These are phyloP conservation scores for Mesorhabditis spiculigera DNA, from an alignment of 2,888 invertebrate species.

Conservation along the genomic window DNA sequence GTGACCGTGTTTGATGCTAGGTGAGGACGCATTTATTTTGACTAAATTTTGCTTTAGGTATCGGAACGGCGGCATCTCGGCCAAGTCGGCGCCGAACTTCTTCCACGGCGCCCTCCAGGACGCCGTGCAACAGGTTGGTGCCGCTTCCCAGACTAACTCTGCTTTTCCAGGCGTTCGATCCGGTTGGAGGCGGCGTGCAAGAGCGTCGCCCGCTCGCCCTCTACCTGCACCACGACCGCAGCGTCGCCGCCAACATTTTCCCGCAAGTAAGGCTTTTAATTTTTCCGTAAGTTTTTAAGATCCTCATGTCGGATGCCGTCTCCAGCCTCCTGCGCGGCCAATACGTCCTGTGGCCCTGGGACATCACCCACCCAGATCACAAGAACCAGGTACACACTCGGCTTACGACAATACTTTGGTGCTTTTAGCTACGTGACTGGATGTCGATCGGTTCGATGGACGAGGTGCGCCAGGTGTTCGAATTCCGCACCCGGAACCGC, in stretches of 20 bases:
- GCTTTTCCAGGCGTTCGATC: conserved; percentile 27
- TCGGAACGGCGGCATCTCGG: conserved; percentile 15
- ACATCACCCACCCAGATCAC: conserved; percentile 77
- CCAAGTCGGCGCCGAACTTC: conserved; percentile 20
- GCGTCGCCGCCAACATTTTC: conserved; percentile 91
- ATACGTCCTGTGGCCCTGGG: conserved; percentile 95
- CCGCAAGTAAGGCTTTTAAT: conserved; percentile 16
- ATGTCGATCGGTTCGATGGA: conserved; percentile 16
- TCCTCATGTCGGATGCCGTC: conserved; percentile 82
- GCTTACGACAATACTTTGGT: not conserved
- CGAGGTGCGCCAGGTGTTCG: conserved; percentile 23
- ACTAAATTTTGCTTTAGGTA: conserved; percentile 7
- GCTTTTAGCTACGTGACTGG: conserved; percentile 1
- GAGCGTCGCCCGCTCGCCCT: conserved; percentile 87
- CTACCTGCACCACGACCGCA: conserved; percentile 92
- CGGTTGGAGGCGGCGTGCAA: conserved; percentile 8
- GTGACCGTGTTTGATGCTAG: conserved; percentile 45
- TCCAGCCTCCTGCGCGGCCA: conserved; percentile 82
- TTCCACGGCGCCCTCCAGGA: conserved; percentile 16
- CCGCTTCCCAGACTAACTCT: not conserved
- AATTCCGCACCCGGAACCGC: conserved; percentile 15
- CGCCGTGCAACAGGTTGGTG: not conserved
- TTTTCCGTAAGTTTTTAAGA: conserved; percentile 16
- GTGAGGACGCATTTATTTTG: conserved; percentile 10
- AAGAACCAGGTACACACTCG: not conserved